Base-by-base conservation (phyloP, 92 coral and sea anemone genomes). In the Epizoanthus scotinus region DNA sequence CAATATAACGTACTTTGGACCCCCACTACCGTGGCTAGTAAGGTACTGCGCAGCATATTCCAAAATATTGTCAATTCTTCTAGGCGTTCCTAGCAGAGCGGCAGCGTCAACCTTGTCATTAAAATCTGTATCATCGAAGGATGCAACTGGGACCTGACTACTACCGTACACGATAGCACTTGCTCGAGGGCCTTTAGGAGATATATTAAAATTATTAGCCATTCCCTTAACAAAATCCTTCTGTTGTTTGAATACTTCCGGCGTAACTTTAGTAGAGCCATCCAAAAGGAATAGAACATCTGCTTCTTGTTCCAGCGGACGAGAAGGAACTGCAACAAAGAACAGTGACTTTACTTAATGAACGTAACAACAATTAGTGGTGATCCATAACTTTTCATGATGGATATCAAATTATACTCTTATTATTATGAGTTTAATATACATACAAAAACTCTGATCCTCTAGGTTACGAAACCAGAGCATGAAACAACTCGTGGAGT, bases 111-210 rank as follows among this genome's bases (percentile, higher is more conserved):
- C 78, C 47, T 22, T 71, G 22, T 71, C 42, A 53, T 71, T 53
- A 40, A 71, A 71, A 22, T 71, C 62, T 21, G 78, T 24, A 25
- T 71, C 78, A 21, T 71, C 61, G 31, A 71, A 71, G 42, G 78
- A 71, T 9, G 78, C 27, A 6, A 26, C 78, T 18, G 52, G 22
- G 1, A 17, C 36, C 3, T 71, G 63, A 15, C 55, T 28, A 10
- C 62, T 71, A 26, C 60, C 78, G 19, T 71, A 71, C 24, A 71
- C 78, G 17, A 71, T 71, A 42, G 78, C 78, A 71, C 63, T 53
- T 10, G 78, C 78, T 25, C 78, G 78, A 50, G 78, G 78, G 15
- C 78, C 78, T 6, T 17, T 71, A 1, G 78, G 60, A 19, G 78
- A 71, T 18, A 42, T 49, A 60, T 71, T 50, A 50, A 71, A 71